These are phyloP conservation scores for Manis pentadactyla DNA, from an alignment of 2,797 vertebrate genomes.

Conservation along the genomic window DNA sequence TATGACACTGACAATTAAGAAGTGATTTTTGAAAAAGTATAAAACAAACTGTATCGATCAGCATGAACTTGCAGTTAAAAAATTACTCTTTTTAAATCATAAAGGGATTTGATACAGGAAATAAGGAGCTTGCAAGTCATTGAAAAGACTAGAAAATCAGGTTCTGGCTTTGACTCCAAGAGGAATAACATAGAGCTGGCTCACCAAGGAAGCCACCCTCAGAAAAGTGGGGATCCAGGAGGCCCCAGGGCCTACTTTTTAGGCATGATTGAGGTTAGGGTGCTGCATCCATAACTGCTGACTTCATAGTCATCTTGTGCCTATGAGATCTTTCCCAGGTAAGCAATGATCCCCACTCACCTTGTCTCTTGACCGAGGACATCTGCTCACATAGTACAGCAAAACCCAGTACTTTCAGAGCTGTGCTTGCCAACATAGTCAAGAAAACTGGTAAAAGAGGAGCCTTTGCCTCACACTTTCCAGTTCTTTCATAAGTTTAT, in stretches of 20 bases:
- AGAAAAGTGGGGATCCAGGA: too few species aligned
- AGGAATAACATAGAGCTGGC: neutral
- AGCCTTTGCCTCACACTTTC: neutral
- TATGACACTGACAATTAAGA: neutral
- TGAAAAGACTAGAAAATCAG: neutral
- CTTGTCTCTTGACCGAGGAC: neutral
- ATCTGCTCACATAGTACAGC: neutral
- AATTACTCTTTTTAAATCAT: neutral
- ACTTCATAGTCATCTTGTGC: neutral
- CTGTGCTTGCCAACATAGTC: neutral
- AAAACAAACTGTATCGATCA: neutral
- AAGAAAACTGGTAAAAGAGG: neutral
- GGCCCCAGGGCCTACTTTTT: neutral
- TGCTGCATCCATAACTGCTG: neutral
- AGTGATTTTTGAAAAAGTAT: neutral
- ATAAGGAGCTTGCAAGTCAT: neutral
- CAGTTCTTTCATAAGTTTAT: neutral
- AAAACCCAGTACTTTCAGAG: neutral
- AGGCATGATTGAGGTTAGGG: neutral
- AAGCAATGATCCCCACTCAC: neutral
- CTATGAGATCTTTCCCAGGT: neutral
- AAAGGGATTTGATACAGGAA: neutral
- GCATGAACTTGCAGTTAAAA: conserved; percentile 9
- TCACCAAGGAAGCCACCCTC: neutral
- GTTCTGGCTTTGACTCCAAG: neutral